Conservation (phyloP, 2,888 invertebrate species). For the Phasia obesa region DNA sequence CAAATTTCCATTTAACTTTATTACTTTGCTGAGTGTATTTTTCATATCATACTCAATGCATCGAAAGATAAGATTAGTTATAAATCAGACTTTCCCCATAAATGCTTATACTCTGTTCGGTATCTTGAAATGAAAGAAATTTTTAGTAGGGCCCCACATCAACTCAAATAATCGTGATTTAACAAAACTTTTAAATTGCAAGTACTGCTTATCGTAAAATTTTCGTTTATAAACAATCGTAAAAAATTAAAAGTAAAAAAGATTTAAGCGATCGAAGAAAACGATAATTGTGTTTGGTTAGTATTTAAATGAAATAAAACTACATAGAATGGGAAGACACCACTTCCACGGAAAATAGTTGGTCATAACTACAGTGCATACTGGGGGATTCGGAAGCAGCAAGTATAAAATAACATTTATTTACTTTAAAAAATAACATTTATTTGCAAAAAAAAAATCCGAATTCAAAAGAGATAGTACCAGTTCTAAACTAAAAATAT, state of each 20-base stretch:
- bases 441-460: too few species aligned
- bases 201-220: not conserved
- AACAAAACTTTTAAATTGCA: not conserved
- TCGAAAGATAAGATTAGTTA: conserved; percentile 1
- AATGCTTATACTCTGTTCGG: not conserved
- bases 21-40: not conserved
- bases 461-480: too few species aligned
- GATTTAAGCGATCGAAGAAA: not conserved
- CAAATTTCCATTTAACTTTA: not conserved
- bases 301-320: not conserved
- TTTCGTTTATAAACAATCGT: not conserved
- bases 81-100: not conserved
- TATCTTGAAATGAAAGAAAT: not conserved
- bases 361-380: too few species aligned
- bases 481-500: too few species aligned
- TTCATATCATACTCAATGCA: not conserved
- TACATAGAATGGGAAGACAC: not conserved
- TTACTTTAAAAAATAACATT: too few species aligned
- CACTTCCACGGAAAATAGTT: too few species aligned
- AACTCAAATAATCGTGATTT: not conserved
- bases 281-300: not conserved
- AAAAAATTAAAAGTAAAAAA: not conserved
- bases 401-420: too few species aligned
- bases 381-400: too few species aligned
- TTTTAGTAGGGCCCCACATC: not conserved